Conservation (phyloP, 2,888 invertebrate species). For the Falcaria lacertinaria region DNA sequence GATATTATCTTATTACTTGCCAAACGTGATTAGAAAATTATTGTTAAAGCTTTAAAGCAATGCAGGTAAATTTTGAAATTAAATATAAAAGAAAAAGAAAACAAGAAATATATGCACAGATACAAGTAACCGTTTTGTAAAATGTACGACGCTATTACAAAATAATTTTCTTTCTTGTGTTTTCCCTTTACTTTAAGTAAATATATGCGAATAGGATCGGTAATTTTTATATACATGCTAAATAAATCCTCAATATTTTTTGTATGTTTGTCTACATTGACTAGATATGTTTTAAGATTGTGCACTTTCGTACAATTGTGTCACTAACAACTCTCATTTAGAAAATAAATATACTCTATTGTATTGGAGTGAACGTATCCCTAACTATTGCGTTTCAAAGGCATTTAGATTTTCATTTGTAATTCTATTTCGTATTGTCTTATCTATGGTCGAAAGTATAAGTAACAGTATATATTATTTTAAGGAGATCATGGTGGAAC, state of each 20-base stretch:
- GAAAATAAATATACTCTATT: constrained; percentile 71
- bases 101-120: too few species aligned
- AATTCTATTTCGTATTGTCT: constrained; percentile 76
- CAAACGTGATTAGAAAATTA: too few species aligned
- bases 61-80: too few species aligned
- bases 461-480: constrained; percentile 19
- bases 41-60: too few species aligned
- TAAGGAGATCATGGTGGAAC: constrained; percentile 25
- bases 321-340: constrained; percentile 52
- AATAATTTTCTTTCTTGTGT: constrained; percentile 37
- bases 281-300: constrained; percentile 77
- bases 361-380: constrained; percentile 61
- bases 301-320: constrained; percentile 55
- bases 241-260: constrained; percentile 44
- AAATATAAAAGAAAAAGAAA: too few species aligned
- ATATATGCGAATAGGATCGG: constrained; percentile 71
- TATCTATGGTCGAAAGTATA: constrained; percentile 73
- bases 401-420: constrained; percentile 54
- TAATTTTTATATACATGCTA: constrained; percentile 57
- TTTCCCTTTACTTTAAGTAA: constrained; percentile 40
- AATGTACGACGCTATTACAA: constrained; percentile 30
- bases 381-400: constrained; percentile 73
- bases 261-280: constrained; percentile 64
- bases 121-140: too few species aligned
- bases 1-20: too few species aligned